Percentiles rank a stretch among this genome's conserved stretches.
These are phyloP conservation scores for Chrysemys picta DNA, from an alignment of 2,113 vertebrate genomes.

Conservation along the genomic window DNA sequence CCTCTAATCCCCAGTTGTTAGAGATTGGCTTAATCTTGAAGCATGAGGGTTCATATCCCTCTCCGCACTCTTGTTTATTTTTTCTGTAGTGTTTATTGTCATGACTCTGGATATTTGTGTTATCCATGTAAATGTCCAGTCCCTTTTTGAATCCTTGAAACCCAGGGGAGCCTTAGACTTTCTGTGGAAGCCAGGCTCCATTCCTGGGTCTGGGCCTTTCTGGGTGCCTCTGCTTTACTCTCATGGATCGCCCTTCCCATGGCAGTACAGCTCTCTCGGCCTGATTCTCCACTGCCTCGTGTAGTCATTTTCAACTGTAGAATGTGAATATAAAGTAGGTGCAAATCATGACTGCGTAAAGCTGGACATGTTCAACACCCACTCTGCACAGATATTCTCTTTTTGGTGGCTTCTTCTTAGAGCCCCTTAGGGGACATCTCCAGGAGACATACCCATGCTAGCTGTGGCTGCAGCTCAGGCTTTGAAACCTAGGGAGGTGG, in stretches of 20 bases:
- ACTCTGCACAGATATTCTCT: too few relatives aligned
- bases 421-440: too few relatives aligned
- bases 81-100: neutral
- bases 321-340: neutral
- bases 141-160: neutral
- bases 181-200: neutral
- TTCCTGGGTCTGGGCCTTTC: neutral
- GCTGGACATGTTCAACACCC: neutral
- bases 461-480: too few relatives aligned
- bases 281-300: accelerated
- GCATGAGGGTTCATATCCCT: neutral
- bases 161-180: accelerated
- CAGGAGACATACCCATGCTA: too few relatives aligned
- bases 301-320: neutral
- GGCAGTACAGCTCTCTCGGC: neutral
- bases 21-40: too few relatives aligned
- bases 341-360: neutral
- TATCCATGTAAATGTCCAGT: too few relatives aligned
- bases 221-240: neutral
- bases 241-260: neutral
- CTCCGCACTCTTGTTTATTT: neutral
- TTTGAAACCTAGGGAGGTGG: too few relatives aligned
- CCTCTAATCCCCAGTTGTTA: too few relatives aligned
- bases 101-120: too few relatives aligned
- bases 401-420: too few relatives aligned